Evolutionary conservation across 2,113 vertebrate species (phyloP).

Genomic region (Mormyrus lacerda): DNA sequence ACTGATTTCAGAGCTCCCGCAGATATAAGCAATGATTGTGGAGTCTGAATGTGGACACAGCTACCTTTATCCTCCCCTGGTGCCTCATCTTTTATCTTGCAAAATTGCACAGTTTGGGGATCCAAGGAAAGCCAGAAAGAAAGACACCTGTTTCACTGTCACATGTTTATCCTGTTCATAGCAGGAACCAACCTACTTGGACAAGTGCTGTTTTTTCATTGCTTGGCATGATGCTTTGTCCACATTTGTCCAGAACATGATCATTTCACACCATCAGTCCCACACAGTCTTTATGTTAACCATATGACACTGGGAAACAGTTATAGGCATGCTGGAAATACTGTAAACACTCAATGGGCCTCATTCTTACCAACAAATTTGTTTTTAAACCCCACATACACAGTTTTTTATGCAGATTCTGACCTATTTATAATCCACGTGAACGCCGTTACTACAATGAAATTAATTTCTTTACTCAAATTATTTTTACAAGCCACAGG

Average conservation of each 20-base stretch:
- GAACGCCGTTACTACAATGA: too few relatives aligned
- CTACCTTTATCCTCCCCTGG: not conserved
- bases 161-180: not conserved
- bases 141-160: not conserved
- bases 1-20: not conserved
- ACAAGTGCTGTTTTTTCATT: not conserved
- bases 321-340: not conserved
- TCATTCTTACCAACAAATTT: too few relatives aligned
- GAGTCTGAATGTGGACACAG: not conserved
- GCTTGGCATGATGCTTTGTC: not conserved
- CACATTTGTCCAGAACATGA: not conserved
- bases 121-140: not conserved
- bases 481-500: too few relatives aligned
- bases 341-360: not conserved
- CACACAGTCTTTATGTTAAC: not conserved
- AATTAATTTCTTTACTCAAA: too few relatives aligned
- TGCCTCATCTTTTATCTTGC: not conserved
- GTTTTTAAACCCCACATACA: too few relatives aligned
- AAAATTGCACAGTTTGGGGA: not conserved
- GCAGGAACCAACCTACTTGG: not conserved
- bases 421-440: too few relatives aligned
- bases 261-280: not conserved
- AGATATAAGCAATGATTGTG: not conserved
- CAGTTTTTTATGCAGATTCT: too few relatives aligned
- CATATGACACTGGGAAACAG: not conserved